phyloP scores from a whole-genome alignment of 1,140 invertebrate species.

The Brachionus calyciflorus region DNA sequence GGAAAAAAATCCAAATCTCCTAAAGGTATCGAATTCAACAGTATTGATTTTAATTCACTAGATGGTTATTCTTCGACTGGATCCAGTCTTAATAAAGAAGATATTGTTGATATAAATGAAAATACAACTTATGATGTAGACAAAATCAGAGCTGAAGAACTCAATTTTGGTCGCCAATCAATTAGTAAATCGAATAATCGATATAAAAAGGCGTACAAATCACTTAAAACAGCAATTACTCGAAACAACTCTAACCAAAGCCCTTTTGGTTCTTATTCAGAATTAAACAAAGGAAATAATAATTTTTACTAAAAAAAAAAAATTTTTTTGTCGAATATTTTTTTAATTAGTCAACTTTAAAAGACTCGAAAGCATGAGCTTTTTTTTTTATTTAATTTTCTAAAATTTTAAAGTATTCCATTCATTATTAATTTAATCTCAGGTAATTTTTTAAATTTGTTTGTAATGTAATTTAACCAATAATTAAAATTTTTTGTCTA shows the following conservation, averaged over 20 bases:
- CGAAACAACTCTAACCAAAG: neutral
- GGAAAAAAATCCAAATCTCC: constrained; percentile 6
- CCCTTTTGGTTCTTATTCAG: neutral
- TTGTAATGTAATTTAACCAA: no score
- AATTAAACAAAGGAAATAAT: neutral
- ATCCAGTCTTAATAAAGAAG: neutral
- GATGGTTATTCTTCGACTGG: constrained; percentile 18
- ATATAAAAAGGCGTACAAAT: constrained; percentile 35
- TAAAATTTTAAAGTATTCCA: no score
- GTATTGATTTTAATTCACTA: constrained; percentile 7
- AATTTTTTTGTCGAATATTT: no score
- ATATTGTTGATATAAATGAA: neutral
- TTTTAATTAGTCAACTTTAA: no score
- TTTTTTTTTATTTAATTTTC: no score
- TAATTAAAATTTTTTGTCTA: no score
- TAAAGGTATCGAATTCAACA: constrained; percentile 18
- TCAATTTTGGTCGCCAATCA: neutral
- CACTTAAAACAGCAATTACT: neutral
- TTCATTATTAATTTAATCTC: constrained; percentile 29
- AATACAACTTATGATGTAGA: constrained; percentile 10
- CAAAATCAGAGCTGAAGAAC: constrained; percentile 4
- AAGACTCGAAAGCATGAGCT: no score
- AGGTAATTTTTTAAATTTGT: constrained; percentile 1
- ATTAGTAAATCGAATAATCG: constrained; percentile 7
- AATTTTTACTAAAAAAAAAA: no score